These are phyloP conservation scores for Adelphocoris suturalis DNA, from an alignment of 2,888 invertebrate species.

Conservation along the genomic window DNA sequence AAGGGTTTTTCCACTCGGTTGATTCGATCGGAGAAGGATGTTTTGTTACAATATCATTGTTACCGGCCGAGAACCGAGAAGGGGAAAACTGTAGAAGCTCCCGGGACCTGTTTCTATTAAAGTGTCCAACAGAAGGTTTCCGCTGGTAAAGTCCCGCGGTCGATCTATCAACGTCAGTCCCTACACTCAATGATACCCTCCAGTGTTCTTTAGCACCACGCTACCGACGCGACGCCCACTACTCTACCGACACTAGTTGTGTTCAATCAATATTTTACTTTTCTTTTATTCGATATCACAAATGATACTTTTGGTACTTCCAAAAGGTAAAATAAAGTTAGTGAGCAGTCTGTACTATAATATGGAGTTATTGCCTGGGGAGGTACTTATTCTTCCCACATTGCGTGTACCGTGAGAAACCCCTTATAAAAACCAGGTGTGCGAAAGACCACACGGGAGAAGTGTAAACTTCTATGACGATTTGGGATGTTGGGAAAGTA, in stretches of 20 bases:
- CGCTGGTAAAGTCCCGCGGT: neutral
- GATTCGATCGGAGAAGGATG: neutral
- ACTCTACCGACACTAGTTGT: neutral
- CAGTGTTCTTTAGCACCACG: conserved; percentile 2
- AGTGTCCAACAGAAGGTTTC: conserved; percentile 31
- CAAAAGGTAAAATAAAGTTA: too few species aligned
- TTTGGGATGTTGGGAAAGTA: too few species aligned
- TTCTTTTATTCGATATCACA: too few species aligned
- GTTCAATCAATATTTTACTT: neutral
- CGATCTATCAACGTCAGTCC: conserved; percentile 10
- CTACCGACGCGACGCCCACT: neutral
- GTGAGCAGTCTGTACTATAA: too few species aligned
- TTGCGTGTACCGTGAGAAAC: too few species aligned
- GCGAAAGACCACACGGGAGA: too few species aligned
- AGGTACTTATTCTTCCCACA: too few species aligned
- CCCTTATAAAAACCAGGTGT: too few species aligned
- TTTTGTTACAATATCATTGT: conserved; percentile 20
- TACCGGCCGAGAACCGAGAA: too few species aligned
- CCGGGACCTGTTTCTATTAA: neutral
- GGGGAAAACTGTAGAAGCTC: neutral
- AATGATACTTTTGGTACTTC: too few species aligned
- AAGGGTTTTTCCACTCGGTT: neutral
- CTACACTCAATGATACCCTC: conserved; percentile 17
- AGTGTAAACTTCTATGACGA: too few species aligned
- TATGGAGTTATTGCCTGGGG: too few species aligned